phyloP scores from a whole-genome alignment of 2,888 invertebrate genomes.

The Maniola hyperantus region DNA sequence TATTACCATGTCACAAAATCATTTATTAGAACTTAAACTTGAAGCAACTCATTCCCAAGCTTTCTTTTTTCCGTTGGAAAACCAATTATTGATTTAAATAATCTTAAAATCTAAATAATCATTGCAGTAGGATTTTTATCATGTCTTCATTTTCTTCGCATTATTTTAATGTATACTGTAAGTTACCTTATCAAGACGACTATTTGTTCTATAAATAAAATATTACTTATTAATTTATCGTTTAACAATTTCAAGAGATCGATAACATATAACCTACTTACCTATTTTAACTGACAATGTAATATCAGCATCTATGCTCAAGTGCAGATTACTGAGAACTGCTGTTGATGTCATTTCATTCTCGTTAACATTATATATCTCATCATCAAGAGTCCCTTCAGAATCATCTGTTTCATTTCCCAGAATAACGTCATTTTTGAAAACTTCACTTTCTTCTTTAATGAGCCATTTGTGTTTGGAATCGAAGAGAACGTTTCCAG shows the following conservation, averaged over 20 bases:
- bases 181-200: no score
- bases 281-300: slow-evolving; percentile 44
- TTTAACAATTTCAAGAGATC: background rate
- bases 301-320: slow-evolving; percentile 60
- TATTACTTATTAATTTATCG: background rate
- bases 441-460: slow-evolving; percentile 34
- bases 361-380: background rate
- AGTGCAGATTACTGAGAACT: slow-evolving; percentile 47
- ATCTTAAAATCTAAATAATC: no score
- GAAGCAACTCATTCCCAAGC: no score
- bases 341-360: slow-evolving; percentile 28
- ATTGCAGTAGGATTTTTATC: no score
- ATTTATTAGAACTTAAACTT: no score
- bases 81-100: no score
- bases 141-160: no score
- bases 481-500: slow-evolving; percentile 52
- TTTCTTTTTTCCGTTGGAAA: no score
- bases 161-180: no score
- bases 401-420: slow-evolving; percentile 1
- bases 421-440: background rate
- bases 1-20: no score
- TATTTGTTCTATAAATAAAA: background rate
- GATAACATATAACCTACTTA: slow-evolving; percentile 22
- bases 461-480: slow-evolving; percentile 58
- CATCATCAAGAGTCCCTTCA: background rate